phyloP scores from a whole-genome alignment of 2,888 invertebrate species.

The Chesias legatella region DNA sequence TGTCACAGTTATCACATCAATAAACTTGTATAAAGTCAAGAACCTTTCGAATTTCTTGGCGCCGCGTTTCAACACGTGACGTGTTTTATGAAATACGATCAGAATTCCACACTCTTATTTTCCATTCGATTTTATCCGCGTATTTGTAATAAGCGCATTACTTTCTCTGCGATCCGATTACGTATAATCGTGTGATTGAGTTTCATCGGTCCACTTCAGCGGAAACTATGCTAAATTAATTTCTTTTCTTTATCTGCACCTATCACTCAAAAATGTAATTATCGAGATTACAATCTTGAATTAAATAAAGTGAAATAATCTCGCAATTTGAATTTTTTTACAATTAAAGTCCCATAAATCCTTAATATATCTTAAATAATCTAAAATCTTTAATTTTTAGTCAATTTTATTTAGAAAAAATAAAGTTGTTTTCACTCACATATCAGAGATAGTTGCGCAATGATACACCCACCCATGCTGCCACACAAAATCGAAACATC shows the following conservation, averaged over 20 bases:
- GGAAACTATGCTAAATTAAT: constrained; percentile 42
- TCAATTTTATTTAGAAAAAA: too few species aligned
- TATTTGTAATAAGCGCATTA: constrained; percentile 58
- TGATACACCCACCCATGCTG: background rate
- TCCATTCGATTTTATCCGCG: constrained; percentile 60
- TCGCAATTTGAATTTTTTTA: too few species aligned
- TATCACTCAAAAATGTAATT: constrained; percentile 3
- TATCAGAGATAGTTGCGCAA: too few species aligned
- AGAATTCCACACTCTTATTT: constrained; percentile 68
- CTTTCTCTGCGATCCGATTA: constrained; percentile 73
- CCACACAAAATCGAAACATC: background rate
- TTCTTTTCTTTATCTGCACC: constrained; percentile 18
- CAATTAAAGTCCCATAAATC: too few species aligned
- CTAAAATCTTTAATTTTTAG: too few species aligned
- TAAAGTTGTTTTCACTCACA: too few species aligned
- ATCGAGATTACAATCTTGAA: too few species aligned
- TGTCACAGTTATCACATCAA: constrained; percentile 30
- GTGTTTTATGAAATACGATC: constrained; percentile 58
- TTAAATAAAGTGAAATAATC: too few species aligned
- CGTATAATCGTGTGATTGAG: constrained; percentile 51
- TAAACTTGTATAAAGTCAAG: constrained; percentile 41
- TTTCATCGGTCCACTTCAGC: constrained; percentile 47
- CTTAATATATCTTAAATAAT: too few species aligned
- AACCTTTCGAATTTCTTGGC: constrained; percentile 40
- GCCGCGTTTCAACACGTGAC: constrained; percentile 47